Evolutionary conservation across 2,888 invertebrate genomes (phyloP), one percentile per base, ranked within the genome.

Genomic region (Hirudinaria manillensis): DNA sequence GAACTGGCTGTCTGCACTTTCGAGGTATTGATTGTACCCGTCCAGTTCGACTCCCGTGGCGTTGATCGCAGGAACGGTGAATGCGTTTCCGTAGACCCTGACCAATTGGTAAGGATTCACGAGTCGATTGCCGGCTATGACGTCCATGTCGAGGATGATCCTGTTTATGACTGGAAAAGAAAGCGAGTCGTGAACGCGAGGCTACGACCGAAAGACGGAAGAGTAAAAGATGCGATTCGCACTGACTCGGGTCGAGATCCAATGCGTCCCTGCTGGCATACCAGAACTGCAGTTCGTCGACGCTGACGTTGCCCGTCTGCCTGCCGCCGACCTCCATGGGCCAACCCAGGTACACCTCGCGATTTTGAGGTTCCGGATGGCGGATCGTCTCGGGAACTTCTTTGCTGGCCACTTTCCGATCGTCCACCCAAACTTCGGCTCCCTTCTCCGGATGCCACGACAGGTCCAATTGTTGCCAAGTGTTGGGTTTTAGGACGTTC

Each of bases 261-360:
- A 78, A 36, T 24, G 81, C 77, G 21, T 83, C 82, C 7, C 81
- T 78, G 70, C 81, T 81, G 0, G 83, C 82, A 77, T 82, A 82
- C 82, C 83, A 83, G 76, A 81, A 82, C 77, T 83, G 81, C 6
- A 85, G 76, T 66, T 84, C 84, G 76, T 85, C 85, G n/a, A 83
- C 80, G 56, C 79, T 75, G 27, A 80, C 80, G 67, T 82, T 77
- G 16, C 82, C 80, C 4, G 81, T 81, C n/a, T 72, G 71, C 7
- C 77, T 29, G n/a, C 68, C 68, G 4, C 29, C 4, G 36, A 29
- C 68, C 24, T 61, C 61, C 7, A 19, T 29, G 6, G 68, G 36
- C n/a, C 68, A 19, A 82, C 81, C 83, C 82, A 84, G 68, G n/a
- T 76, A 77, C 55, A 82, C 72, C 21, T 74, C 75, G n/a, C 77